These are phyloP conservation scores for Cydia amplana DNA, from an alignment of 1,140 invertebrate genomes.

Conservation along the genomic window DNA sequence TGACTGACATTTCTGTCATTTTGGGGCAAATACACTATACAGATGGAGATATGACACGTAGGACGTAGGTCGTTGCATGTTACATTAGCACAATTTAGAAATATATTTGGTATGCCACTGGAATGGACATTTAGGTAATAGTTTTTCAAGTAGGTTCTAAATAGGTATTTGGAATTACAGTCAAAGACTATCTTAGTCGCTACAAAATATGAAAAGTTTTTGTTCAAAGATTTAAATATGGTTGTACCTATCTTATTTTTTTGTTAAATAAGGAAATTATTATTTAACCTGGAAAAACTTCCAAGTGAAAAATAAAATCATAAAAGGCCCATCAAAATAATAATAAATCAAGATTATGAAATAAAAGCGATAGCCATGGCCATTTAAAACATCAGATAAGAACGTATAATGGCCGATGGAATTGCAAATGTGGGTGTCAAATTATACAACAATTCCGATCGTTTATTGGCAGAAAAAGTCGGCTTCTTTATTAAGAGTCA, in stretches of 20 bases:
- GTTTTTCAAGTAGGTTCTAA: no score
- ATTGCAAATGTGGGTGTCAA: conserved; percentile 41
- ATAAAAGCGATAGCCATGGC: neutral
- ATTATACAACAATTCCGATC: conserved; percentile 34
- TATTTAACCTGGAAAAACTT: no score
- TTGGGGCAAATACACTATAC: neutral
- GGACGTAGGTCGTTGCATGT: neutral
- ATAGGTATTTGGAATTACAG: no score
- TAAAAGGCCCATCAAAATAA: neutral
- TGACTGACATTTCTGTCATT: neutral
- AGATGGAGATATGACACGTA: neutral
- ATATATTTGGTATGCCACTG: no score
- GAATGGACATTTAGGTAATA: no score
- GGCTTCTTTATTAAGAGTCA: neutral
- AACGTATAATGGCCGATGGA: conserved; percentile 24
- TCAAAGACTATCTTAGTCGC: no score
- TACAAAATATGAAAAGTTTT: no score
- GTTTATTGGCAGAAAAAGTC: conserved; percentile 36
- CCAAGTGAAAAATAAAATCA: no score
- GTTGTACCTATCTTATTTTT: no score
- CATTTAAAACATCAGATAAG: neutral
- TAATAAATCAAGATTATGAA: neutral
- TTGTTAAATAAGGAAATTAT: no score
- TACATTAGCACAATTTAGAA: neutral
- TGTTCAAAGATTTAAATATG: no score